Base-by-base conservation (phyloP, 2,113 vertebrate genomes). In the Oncorhynchus nerka region DNA sequence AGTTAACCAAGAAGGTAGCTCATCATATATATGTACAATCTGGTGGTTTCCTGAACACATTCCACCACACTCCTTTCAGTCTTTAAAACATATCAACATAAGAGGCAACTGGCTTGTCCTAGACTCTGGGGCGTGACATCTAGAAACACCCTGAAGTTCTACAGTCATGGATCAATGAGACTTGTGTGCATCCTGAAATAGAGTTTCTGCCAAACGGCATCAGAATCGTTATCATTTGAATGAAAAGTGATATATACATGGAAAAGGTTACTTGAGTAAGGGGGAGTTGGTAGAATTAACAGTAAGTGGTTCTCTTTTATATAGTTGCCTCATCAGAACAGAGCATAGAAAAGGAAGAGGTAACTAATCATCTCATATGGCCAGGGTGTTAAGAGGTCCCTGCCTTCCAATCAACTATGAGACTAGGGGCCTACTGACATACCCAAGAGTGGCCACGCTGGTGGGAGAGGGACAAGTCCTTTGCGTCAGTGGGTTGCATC, bases 301-400 rank as follows among this genome's bases (percentile, higher is more conserved):
- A 11, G 16, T 66, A 76, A 45, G 77, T 62, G 83, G 87, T 84
- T 16, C 15, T 51, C 1, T 68, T 19, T 13, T 77, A 80, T 77
- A 81, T 68, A 81, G 73, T 71, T 28, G 73, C 70, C 26, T 85
- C 59, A 28, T 0, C 81, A 3, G 77, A 83, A 81, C 66, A 76
- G 79, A 83, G 83, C 78, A 84, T 86, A 88, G 69, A 87, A 87
- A 85, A 81, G 81, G 82, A 80, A 89, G 91, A 92, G 91, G 91
- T 91, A 92, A 75, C 68, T 49, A 73, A 65, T 75, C 73, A 34
- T 85, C 67, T 82, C 84, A 78, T 81, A 81, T 71, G 68, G 78
- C 74, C 77, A 34, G 22, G 79, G 73, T 70, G 65, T 48, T 4
- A 4, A 51, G 16, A 66, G 24, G 57, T 62, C 55, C 79, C 71